A percentile compares a stretch with the other conserved stretches of the same genome.
These are phyloP conservation scores for Notothenia rossii DNA, from an alignment of 2,113 vertebrate genomes.

Conservation along the genomic window DNA sequence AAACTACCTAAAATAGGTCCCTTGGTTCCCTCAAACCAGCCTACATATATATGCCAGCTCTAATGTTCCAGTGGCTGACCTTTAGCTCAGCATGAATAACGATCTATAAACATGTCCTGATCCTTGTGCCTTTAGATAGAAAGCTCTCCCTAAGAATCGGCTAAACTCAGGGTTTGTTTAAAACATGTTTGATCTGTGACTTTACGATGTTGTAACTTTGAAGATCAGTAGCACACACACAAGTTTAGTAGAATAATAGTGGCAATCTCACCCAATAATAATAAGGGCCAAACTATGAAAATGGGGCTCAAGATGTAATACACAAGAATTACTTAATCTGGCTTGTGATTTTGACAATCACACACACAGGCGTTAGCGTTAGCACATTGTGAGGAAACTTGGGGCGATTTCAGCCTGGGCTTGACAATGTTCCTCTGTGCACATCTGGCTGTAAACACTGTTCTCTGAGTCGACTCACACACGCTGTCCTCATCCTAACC, in stretches of 20 bases:
- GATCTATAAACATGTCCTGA: constrained; percentile 41
- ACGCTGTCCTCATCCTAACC: constrained; percentile 66
- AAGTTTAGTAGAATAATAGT: background rate
- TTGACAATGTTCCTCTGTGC: constrained; percentile 75
- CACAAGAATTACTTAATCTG: constrained; percentile 6
- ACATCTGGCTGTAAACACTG: constrained; percentile 73
- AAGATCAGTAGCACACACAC: background rate
- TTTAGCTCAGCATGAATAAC: constrained; percentile 47
- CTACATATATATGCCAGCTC: constrained; percentile 37
- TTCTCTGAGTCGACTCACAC: constrained; percentile 56
- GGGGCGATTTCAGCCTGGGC: constrained; percentile 40
- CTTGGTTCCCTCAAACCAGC: constrained; percentile 41
- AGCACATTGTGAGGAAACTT: constrained; percentile 52
- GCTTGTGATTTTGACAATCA: constrained; percentile 5
- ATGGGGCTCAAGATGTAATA: background rate
- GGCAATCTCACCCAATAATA: background rate
- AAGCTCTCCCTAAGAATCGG: constrained; percentile 9
- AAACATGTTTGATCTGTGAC: background rate
- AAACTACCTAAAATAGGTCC: constrained; percentile 68
- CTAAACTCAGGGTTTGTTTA: background rate
- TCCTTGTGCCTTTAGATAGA: constrained; percentile 31
- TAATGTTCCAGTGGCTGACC: constrained; percentile 53
- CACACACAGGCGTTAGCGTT: constrained; percentile 14
- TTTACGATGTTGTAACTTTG: background rate
- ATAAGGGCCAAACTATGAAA: background rate